phyloP scores from a whole-genome alignment of 1,140 invertebrate genomes.

The Drosophila parvula region DNA sequence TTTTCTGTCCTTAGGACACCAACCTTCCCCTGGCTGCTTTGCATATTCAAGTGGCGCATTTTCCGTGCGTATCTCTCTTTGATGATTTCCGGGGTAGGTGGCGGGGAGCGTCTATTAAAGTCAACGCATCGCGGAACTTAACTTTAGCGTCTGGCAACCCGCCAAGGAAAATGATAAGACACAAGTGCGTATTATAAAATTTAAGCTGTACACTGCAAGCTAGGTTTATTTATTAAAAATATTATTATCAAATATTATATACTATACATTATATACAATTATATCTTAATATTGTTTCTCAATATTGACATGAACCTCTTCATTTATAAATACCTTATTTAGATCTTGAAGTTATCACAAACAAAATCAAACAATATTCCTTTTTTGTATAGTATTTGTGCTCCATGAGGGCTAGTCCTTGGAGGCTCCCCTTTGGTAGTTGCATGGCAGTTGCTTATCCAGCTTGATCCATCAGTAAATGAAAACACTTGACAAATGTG shows the following conservation, averaged over 20 bases:
- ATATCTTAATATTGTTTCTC: not conserved
- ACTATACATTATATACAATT: no score
- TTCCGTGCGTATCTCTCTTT: constrained; percentile 25
- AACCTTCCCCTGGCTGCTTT: constrained; percentile 19
- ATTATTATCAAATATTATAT: not conserved
- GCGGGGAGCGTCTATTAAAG: constrained; percentile 29
- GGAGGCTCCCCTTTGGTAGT: not conserved
- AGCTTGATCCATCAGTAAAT: constrained; percentile 52
- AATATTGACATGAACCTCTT: no score
- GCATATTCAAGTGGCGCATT: constrained; percentile 49
- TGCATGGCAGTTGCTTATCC: constrained; percentile 6
- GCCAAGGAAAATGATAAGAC: constrained; percentile 14
- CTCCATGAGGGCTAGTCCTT: not conserved
- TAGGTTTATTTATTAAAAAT: not conserved
- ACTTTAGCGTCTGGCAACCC: constrained; percentile 15
- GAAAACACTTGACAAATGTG: constrained; percentile 54
- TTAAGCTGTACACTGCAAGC: constrained; percentile 1
- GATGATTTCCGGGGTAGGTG: constrained; percentile 13
- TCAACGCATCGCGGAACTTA: constrained; percentile 12
- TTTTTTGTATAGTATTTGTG: not conserved
- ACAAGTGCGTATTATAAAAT: not conserved
- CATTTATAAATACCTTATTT: not conserved
- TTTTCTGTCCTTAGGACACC: not conserved
- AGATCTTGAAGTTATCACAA: not conserved
- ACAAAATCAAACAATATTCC: not conserved